A percentile compares a stretch with the other conserved stretches of the same genome.
Evolutionary conservation across 2,888 invertebrate species (phyloP).

Genomic region (Eristalis pertinax): DNA sequence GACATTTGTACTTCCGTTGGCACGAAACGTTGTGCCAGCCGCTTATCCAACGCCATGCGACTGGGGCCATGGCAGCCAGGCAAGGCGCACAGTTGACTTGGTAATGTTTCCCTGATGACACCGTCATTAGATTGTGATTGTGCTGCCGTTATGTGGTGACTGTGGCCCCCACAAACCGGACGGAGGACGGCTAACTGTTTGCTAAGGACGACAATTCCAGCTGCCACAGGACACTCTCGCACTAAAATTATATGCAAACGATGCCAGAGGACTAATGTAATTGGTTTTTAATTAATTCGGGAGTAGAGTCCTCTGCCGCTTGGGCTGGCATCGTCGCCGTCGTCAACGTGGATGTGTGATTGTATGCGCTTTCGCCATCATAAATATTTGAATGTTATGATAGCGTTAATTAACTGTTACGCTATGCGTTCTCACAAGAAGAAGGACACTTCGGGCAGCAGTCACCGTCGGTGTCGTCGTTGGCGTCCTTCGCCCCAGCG

Average conservation of each 20-base stretch:
- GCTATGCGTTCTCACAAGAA: conserved; percentile 48
- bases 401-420: conserved; percentile 71
- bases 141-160: conserved; percentile 60
- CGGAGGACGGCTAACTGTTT: conserved; percentile 39
- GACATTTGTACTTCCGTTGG: conserved; percentile 34
- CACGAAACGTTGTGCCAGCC: conserved; percentile 1
- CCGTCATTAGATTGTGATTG: conserved; percentile 70
- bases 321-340: not conserved
- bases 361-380: conserved; percentile 40
- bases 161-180: not conserved
- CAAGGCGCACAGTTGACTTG: conserved; percentile 59
- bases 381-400: conserved; percentile 70
- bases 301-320: conserved; percentile 31
- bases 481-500: not conserved
- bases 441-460: not conserved
- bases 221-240: conserved; percentile 30
- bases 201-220: conserved; percentile 48
- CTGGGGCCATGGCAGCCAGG: not conserved
- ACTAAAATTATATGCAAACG: conserved; percentile 67
- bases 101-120: conserved; percentile 72
- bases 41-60: conserved; percentile 34
- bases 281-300: conserved; percentile 71
- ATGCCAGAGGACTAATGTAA: conserved; percentile 70
- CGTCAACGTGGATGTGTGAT: conserved; percentile 6
- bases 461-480: not conserved